phyloP scores from a whole-genome alignment of 1,140 invertebrate genomes.

The Tetragnatha versicolor region DNA sequence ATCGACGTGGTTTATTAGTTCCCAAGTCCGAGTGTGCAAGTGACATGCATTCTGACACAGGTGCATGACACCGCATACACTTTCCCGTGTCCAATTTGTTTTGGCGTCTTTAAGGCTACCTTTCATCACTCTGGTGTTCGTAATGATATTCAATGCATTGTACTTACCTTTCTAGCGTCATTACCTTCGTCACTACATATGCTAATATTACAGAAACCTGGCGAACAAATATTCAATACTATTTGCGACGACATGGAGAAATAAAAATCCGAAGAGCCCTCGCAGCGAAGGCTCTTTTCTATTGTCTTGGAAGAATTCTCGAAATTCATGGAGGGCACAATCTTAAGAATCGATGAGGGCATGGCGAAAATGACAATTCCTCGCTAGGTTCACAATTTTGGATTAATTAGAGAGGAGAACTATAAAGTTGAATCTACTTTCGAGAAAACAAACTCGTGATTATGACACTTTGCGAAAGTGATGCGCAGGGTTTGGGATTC shows the following conservation, averaged over 20 bases:
- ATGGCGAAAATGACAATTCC: constrained; percentile 28
- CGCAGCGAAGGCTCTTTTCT: constrained; percentile 3
- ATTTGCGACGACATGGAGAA: neutral
- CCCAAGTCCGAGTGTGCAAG: neutral
- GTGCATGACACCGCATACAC: neutral
- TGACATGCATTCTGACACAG: neutral
- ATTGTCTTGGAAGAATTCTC: constrained; percentile 31
- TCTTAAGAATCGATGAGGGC: constrained; percentile 26
- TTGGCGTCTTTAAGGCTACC: constrained; percentile 5
- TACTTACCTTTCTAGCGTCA: constrained; percentile 32
- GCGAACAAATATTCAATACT: constrained; percentile 44
- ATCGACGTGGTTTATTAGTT: too few species aligned
- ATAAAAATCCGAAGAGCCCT: neutral
- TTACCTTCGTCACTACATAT: constrained; percentile 33
- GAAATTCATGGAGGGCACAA: constrained; percentile 24
- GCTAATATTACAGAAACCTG: constrained; percentile 12
- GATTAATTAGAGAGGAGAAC: constrained; percentile 34
- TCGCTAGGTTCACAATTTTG: constrained; percentile 29
- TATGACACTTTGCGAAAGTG: constrained; percentile 14
- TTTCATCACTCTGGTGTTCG: constrained; percentile 24
- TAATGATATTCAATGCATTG: constrained; percentile 33
- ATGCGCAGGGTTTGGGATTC: too few species aligned
- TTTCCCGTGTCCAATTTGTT: neutral
- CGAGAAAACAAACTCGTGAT: neutral
- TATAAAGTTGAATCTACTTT: constrained; percentile 12